Evolutionary conservation across 2,888 invertebrate genomes (phyloP), one percentile per base, ranked within the genome.

Genomic region (Leptopilina syphax): DNA sequence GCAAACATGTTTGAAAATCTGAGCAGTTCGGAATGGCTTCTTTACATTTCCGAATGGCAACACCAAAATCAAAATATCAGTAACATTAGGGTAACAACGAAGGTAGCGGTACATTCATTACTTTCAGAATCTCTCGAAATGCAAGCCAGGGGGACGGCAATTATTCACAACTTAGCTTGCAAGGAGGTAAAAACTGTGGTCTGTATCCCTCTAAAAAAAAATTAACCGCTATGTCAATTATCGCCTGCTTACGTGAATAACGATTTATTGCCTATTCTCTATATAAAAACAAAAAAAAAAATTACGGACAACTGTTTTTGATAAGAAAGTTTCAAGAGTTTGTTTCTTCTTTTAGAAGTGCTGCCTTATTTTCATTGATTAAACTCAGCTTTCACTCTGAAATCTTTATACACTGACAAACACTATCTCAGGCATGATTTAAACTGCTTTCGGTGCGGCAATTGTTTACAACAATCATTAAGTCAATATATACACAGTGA

Each of bases 151-250:
- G 98, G 98, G 83, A 95, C 97, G 1, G 97, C 97, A 87, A 96
- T 98, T 84, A 95, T 98, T 87, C 96, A 97, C 93, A 98, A 98
- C 93, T 94, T 98, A 88, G 97, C 97, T 92, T 96, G 96, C 94
- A 98, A 97, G 96, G 98, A 98, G 96, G 97, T 98, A 94, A 98
- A 97, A 95, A 97, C 97, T 92, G 97, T 98, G 96, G 97, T 97
- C 95, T 94, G 97, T 96, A 96, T 95, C 95, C 90, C 89, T 84
- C 34, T 34, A 34, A 82, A 82, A 63, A 18, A 63, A 54, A 73
- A 73, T 77, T 50, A 77, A 65, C 65, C 9, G 65, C 65, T 66
- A 66, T 66, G 44, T 66, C 77, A 13, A 66, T 10, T 44, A 44
- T 65, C 66, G 65, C 65, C 66, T 66, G 65, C 65, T 65, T 78